These are phyloP conservation scores for Tapirus terrestris DNA, from an alignment of 2,113 vertebrate genomes.

Conservation along the genomic window DNA sequence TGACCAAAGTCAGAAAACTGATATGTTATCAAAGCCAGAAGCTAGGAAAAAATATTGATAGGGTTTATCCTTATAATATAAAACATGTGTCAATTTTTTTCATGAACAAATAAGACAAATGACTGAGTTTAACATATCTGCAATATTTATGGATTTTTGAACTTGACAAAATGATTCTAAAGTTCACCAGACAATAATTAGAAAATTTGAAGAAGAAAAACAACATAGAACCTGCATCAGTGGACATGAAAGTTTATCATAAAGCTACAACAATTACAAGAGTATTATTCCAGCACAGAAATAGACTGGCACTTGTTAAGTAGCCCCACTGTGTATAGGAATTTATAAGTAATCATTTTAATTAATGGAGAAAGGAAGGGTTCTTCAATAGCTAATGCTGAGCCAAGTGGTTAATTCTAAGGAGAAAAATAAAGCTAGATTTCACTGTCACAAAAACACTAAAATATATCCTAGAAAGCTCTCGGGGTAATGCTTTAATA, in stretches of 20 bases:
- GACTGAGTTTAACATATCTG: conserved; percentile 1
- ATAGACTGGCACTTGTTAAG: no score
- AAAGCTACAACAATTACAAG: not conserved
- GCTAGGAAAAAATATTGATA: not conserved
- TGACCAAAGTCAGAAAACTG: not conserved
- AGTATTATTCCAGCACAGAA: not conserved
- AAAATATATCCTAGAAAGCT: not conserved
- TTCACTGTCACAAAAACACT: not conserved
- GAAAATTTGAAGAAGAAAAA: not conserved
- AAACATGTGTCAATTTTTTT: not conserved
- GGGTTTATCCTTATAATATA: not conserved
- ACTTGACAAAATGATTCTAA: not conserved
- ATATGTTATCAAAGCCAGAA: not conserved
- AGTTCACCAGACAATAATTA: not conserved
- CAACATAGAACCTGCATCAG: not conserved
- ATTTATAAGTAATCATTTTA: not conserved
- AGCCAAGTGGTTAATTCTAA: not conserved
- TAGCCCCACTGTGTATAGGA: not conserved
- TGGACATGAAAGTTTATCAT: not conserved
- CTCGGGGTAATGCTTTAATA: not conserved
- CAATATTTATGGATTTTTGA: not conserved
- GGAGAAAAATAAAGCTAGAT: not conserved
- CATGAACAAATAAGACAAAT: conserved; percentile 1
- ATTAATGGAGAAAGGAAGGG: not conserved
- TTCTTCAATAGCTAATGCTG: not conserved